Base-by-base conservation (phyloP, 92 coral and sea anemone genomes). In the Porites lobata region DNA sequence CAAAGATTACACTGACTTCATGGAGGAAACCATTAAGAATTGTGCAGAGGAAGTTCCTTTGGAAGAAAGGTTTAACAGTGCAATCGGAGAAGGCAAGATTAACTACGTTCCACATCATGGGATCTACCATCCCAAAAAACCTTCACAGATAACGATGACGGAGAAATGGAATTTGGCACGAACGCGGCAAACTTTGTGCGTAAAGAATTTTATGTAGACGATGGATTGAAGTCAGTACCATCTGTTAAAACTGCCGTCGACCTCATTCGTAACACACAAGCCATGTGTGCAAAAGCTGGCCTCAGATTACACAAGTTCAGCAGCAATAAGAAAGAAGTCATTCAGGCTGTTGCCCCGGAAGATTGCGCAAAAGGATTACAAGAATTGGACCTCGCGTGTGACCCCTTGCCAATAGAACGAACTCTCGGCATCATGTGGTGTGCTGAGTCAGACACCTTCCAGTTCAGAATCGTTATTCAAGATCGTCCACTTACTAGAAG, bases 281-380 rank as follows among this genome's bases (percentile, higher is more conserved):
- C 12, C 51, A 80, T 92, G 75, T 92, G 94, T 84, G 89, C 92
- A 63, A 88, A 79, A 81, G 94, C 92, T 12, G 92, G 92, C 50
- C 90, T 92, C 7, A 79, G 86, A 58, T 75, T 92, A 56, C 90
- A 84, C 84, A 92, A 88, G 87, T 78, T 88, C 65, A 65, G 65
- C 84, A 79, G 87, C 77, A 92, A 88, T 29, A 79, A 65, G 70
- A 29, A 29, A 29, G 70, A 84, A 83, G 90, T 92, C 61, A 61
- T 91, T 19, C 82, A 66, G 47, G 87, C 90, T 19, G 65, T 88
- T 8, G 51, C 89, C 11, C 43, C 89, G 19, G 91, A 87, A 72
- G 94, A 86, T 64, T 47, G 94, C 24, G 91, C 94, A 15, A 82
- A 86, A 69, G 72, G 86, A 59, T 71, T 91, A 65, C 88, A 87